Evolutionary conservation across 2,888 invertebrate genomes (phyloP).

Genomic region (Amphipyra tragopoginis): DNA sequence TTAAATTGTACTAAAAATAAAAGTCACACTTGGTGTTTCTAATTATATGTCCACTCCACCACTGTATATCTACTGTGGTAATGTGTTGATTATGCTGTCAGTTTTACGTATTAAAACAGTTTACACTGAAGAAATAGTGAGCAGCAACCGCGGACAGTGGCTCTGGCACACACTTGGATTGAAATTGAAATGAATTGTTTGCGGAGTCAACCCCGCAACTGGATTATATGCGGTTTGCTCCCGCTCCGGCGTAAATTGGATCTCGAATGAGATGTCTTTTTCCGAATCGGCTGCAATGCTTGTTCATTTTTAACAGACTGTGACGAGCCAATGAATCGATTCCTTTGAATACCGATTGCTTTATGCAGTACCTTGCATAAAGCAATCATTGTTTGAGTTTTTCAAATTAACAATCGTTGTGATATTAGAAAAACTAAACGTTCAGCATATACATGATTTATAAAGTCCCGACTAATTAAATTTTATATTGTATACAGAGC

Average conservation of each 20-base stretch:
- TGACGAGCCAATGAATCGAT: constrained; percentile 58
- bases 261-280: constrained; percentile 82
- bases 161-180: constrained; percentile 72
- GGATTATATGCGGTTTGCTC: constrained; percentile 78
- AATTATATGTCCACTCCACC: too few relatives aligned
- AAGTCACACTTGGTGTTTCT: too few relatives aligned
- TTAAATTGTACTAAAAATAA: too few relatives aligned
- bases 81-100: too few relatives aligned
- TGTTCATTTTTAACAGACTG: constrained; percentile 63
- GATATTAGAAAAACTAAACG: background rate
- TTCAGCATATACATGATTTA: background rate
- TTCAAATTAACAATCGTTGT: constrained; percentile 1
- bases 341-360: constrained; percentile 49
- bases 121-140: constrained; percentile 47
- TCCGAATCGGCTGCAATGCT: constrained; percentile 67
- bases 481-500: too few relatives aligned
- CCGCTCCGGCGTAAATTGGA: constrained; percentile 78
- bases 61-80: too few relatives aligned
- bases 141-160: constrained; percentile 62
- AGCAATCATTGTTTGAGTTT: constrained; percentile 20
- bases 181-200: constrained; percentile 87
- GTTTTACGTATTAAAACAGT: constrained; percentile 19
- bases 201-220: constrained; percentile 74
- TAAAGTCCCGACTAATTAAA: too few relatives aligned
- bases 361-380: constrained; percentile 23